Conservation (phyloP, 2,797 vertebrate genomes). For the Pagetopsis macropterus region DNA sequence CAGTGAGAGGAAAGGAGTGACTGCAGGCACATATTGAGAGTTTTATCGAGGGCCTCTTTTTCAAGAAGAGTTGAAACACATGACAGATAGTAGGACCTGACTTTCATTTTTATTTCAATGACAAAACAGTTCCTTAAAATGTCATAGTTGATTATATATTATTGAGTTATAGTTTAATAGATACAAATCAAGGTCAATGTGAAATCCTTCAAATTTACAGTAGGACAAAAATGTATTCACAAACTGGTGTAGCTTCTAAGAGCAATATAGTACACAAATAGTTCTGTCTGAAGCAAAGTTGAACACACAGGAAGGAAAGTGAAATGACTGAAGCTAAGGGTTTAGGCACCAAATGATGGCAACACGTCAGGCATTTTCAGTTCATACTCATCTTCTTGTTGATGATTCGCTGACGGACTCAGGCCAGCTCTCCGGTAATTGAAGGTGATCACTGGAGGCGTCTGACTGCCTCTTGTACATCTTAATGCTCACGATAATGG, state of each 20-base stretch:
- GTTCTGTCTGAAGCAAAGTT: background rate
- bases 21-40: constrained; percentile 22
- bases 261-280: background rate
- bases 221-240: no score
- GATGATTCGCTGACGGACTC: constrained; percentile 35
- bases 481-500: constrained; percentile 49
- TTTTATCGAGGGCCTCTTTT: constrained; percentile 15
- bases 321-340: background rate
- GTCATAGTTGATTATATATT: background rate
- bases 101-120: background rate
- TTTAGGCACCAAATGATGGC: constrained; percentile 1
- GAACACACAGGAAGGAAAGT: background rate
- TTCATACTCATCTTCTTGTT: constrained; percentile 25
- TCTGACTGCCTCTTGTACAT: constrained; percentile 51
- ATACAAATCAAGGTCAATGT: no score
- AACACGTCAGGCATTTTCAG: constrained; percentile 4
- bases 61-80: background rate
- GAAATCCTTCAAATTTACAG: no score
- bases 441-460: constrained; percentile 55
- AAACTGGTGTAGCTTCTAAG: background rate
- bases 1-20: constrained; percentile 27
- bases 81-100: background rate
- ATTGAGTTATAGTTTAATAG: background rate
- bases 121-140: background rate
- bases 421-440: constrained; percentile 45